phyloP scores from a whole-genome alignment of 2,888 invertebrate genomes.

The Xanthorhoe spadicearia region DNA sequence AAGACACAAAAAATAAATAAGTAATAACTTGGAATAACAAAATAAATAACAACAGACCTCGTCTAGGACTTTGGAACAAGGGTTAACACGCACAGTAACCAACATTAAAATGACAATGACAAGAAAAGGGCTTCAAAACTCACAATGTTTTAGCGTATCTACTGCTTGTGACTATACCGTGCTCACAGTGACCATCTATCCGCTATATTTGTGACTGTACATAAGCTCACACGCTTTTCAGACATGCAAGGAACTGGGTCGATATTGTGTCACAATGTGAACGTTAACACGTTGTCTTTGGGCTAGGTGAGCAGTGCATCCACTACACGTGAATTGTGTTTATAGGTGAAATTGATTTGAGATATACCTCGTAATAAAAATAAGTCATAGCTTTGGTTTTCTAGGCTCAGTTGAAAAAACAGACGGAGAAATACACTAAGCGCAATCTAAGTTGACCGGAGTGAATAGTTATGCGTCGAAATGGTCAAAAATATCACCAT shows the following conservation, averaged over 20 bases:
- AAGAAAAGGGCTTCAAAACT: neutral
- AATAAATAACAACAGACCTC: too few species aligned
- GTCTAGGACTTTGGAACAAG: too few species aligned
- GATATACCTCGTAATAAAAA: neutral
- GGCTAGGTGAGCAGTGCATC: constrained; percentile 16
- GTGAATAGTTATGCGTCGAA: too few species aligned
- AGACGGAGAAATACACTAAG: neutral
- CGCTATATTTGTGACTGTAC: constrained; percentile 47
- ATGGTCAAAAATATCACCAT: too few species aligned
- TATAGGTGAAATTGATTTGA: constrained; percentile 1
- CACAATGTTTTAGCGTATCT: constrained; percentile 1
- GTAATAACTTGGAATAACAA: too few species aligned
- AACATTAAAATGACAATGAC: too few species aligned
- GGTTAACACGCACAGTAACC: too few species aligned
- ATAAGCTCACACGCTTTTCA: constrained; percentile 48
- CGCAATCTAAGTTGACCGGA: too few species aligned
- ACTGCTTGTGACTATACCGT: constrained; percentile 28
- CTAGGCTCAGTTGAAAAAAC: neutral
- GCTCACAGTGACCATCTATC: constrained; percentile 37
- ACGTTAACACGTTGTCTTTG: constrained; percentile 20
- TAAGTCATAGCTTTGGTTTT: neutral
- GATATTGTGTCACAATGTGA: constrained; percentile 29
- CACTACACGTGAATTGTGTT: constrained; percentile 7
- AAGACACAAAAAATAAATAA: too few species aligned
- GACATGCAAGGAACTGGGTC: constrained; percentile 37